Base-by-base conservation (phyloP, 1,140 invertebrate genomes). In the Ooceraea biroi region DNA sequence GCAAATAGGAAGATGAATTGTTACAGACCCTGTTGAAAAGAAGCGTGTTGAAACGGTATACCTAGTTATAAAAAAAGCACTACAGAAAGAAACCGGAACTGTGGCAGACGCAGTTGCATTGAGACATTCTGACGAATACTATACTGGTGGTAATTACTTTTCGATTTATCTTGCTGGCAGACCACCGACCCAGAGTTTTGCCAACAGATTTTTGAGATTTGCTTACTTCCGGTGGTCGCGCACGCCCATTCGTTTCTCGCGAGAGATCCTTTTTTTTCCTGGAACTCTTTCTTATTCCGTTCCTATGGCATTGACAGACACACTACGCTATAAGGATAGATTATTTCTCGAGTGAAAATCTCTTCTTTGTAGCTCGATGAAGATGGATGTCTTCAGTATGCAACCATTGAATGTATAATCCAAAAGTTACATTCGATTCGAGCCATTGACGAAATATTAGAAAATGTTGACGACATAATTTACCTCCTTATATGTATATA, bases 151-250 rank as follows among this genome's bases (percentile, higher is more conserved):
- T 90, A 91, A 94, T 93, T 92, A 91, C 66, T 92, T 92, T 83
- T 77, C 88, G 66, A 94, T 94, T 91, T 84, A 92, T 94, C 93
- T 90, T 88, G 41, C 17, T 48, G 19, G 41, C 1, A 68, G 93
- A 92, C 92, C 92, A 93, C 92, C 91, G 66, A 80, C 68, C 72
- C 36, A 36, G 89, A 91, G 91, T 91, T 91, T 89, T 90, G 87
- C 85, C 89, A 91, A 91, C 89, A 92, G 85, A 84, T 80, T 83
- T 88, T 86, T 46, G 57, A 82, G 77, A 89, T 36, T 92, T 91
- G 93, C 91, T 90, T 90, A 89, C 85, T 93, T 94, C 93, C 92
- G 91, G 91, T 66, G 61, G 25, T 60, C 19, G 71, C 85, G 71
- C 69, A 89, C 86, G 89, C 87, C 86, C 84, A 63, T 86, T 85